These are phyloP conservation scores for Hirtodrosophila duncani DNA, from an alignment of 2,888 invertebrate species.

Conservation along the genomic window DNA sequence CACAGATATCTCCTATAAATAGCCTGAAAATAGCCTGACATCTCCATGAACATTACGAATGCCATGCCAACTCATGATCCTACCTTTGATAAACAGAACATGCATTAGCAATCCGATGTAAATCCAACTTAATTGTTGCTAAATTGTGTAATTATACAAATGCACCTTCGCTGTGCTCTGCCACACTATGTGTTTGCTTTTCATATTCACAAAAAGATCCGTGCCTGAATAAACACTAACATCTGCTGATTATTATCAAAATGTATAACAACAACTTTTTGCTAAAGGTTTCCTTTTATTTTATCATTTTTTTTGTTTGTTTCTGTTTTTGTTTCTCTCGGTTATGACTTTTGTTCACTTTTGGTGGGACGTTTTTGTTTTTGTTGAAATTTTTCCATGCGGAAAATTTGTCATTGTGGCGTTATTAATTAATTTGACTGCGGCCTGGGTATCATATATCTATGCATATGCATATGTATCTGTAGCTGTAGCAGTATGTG, in stretches of 20 bases:
- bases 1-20: no score
- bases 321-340: slow-evolving; percentile 11
- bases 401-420: slow-evolving; percentile 71
- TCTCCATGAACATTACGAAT: no score
- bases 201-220: no score
- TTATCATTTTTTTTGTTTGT: not conserved
- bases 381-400: slow-evolving; percentile 57
- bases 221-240: no score
- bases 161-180: no score
- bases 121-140: no score
- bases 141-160: no score
- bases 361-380: slow-evolving; percentile 25
- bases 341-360: slow-evolving; percentile 41
- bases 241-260: slow-evolving; percentile 48
- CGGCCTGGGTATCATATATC: slow-evolving; percentile 17
- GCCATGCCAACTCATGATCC: no score
- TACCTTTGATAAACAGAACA: no score
- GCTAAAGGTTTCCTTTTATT: not conserved
- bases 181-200: no score
- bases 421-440: slow-evolving; percentile 68
- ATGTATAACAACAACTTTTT: slow-evolving; percentile 13
- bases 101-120: no score
- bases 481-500: slow-evolving; percentile 5
- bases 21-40: no score
- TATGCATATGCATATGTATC: slow-evolving; percentile 5